Base-by-base conservation (phyloP, 2,797 vertebrate genomes). In the Aldrovandia affinis region DNA sequence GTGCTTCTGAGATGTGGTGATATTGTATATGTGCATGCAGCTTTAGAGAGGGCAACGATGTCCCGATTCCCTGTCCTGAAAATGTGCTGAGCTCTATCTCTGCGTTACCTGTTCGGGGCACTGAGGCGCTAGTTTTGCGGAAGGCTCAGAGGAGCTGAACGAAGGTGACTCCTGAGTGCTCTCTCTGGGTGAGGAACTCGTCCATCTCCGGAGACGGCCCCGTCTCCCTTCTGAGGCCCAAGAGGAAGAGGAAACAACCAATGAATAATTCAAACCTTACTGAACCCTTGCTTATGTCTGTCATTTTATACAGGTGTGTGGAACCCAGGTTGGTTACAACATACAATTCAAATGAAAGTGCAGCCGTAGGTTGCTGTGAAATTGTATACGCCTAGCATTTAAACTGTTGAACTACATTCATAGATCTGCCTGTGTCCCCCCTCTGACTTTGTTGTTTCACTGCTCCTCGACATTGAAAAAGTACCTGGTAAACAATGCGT, bases 71-170 rank as follows among this genome's bases (percentile, higher is more conserved):
- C 57, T 81, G 80, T 63, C 25, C 57, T 28, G 55, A 6, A 81
- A 47, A 81, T 25, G 18, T 47, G 36, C 78, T 8, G 12, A 65
- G 84, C 86, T n/a, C n/a, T 81, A 83, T 84, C 9, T 81, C 84
- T 65, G 65, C 4, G 90, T 88, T 86, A 90, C 89, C 87, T 85
- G 85, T 78, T 85, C 78, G 84, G 70, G 85, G 84, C 83, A 86
- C 68, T 84, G 80, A 86, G 87, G 86, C 84, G 73, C 61, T 73
- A 80, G 85, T 87, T 86, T 86, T 85, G 50, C 42, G 20, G 52
- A 85, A n/a, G 85, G 87, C 88, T 87, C 88, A 85, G 88, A 83
- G 80, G 82, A 88, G 22, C 7, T 8, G 3, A 54, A 92, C 89
- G 85, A 89, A 90, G 88, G 81, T 88, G 70, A 81, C 89, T 78